Conservation (phyloP, 2,888 invertebrate species). For the Nephrotoma flavescens region DNA sequence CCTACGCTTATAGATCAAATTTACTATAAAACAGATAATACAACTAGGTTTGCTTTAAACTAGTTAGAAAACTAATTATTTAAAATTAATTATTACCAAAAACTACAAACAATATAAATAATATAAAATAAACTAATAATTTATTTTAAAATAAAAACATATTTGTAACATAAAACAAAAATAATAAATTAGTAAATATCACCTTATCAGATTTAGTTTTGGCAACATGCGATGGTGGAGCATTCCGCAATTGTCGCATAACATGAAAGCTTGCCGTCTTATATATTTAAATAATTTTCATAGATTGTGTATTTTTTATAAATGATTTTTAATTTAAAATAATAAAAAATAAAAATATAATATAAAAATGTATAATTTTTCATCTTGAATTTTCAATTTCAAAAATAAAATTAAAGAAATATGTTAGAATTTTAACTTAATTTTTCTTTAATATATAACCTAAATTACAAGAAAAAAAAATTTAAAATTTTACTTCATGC, state of each 20-base stretch:
- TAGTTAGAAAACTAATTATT: background rate
- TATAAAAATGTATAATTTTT: background rate
- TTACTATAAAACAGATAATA: background rate
- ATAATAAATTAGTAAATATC: conserved; percentile 27
- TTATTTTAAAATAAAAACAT: conserved; percentile 6
- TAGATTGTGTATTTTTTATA: conserved; percentile 1
- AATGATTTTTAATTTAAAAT: conserved; percentile 1
- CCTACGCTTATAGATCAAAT: background rate
- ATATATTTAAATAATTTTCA: conserved; percentile 13
- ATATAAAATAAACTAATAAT: conserved; percentile 5
- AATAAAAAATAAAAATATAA: conserved; percentile 5
- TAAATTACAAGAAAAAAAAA: background rate
- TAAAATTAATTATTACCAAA: background rate
- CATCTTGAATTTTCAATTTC: background rate
- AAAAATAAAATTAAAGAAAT: background rate
- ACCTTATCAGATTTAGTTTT: conserved; percentile 81
- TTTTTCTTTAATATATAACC: background rate
- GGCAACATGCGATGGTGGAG: conserved; percentile 71
- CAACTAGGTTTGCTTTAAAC: background rate
- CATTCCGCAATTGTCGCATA: conserved; percentile 68
- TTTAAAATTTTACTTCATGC: background rate
- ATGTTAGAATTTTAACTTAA: background rate
- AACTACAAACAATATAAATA: background rate
- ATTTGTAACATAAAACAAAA: conserved; percentile 1
- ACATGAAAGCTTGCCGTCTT: conserved; percentile 66